Percentiles rank a stretch among this genome's conserved stretches.
Evolutionary conservation across 2,113 vertebrate species (phyloP).

Genomic region (Redunca redunca): DNA sequence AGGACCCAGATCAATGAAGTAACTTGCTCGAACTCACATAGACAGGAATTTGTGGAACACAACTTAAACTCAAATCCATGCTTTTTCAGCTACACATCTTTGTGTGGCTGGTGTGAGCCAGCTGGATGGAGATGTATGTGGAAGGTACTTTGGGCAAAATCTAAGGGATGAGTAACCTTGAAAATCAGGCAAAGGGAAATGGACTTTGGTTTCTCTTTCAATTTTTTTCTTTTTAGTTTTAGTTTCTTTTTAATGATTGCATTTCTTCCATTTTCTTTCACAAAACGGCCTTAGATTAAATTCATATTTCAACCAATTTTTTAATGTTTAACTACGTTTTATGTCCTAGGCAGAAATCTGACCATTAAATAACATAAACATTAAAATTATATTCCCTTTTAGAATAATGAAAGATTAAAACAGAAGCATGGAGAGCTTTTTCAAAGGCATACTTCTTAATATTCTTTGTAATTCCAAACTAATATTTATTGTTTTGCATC

Average conservation of each 20-base stretch:
- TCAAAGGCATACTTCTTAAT: neutral
- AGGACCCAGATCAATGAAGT: neutral
- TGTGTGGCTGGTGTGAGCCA: neutral
- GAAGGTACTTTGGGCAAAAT: neutral
- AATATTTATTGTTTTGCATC: neutral
- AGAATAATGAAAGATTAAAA: slow-evolving; percentile 38
- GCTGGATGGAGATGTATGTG: neutral
- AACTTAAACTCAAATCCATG: neutral
- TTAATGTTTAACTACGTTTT: slow-evolving; percentile 13
- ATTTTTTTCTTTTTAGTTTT: neutral
- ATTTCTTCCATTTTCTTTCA: neutral
- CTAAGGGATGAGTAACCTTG: neutral
- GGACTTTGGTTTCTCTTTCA: neutral
- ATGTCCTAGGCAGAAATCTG: neutral
- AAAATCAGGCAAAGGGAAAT: neutral
- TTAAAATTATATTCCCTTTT: slow-evolving; percentile 36
- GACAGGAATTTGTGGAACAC: neutral
- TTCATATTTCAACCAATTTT: neutral
- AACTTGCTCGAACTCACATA: slow-evolving; percentile 9
- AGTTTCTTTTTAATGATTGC: neutral
- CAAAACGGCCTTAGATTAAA: neutral
- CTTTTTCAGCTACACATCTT: neutral
- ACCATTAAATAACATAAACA: slow-evolving; percentile 19
- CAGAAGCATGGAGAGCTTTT: neutral
- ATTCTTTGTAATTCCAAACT: slow-evolving; percentile 19